Percentiles rank a stretch among this genome's conserved stretches.
These are phyloP conservation scores for Hapalemur alaotrensis DNA, from an alignment of 2,797 vertebrate species.

Conservation along the genomic window DNA sequence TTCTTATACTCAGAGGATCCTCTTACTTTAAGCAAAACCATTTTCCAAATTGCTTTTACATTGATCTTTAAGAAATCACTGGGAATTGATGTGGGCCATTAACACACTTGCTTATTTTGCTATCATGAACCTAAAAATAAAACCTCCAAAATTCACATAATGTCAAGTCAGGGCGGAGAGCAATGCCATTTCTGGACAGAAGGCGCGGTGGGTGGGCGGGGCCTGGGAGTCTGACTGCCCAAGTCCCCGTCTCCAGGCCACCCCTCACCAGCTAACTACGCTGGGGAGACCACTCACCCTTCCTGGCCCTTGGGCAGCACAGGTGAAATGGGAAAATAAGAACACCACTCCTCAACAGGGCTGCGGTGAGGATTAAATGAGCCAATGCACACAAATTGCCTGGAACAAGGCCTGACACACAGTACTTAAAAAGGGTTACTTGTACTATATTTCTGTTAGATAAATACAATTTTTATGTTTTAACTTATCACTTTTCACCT, in stretches of 20 bases:
- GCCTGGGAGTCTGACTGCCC: background rate
- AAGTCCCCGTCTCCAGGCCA: background rate
- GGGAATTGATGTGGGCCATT: slow-evolving; percentile 17
- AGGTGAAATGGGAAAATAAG: background rate
- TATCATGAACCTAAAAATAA: background rate
- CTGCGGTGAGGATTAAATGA: background rate
- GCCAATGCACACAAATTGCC: background rate
- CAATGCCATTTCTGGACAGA: background rate
- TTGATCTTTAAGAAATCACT: background rate
- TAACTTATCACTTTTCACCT: background rate
- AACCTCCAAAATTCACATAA: background rate
- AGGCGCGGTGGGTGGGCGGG: background rate
- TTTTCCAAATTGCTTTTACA: slow-evolving; percentile 24
- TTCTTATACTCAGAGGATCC: background rate
- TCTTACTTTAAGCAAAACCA: background rate
- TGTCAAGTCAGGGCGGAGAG: background rate
- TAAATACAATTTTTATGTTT: slow-evolving; percentile 3
- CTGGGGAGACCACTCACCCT: background rate
- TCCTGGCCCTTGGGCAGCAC: background rate
- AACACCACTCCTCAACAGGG: background rate
- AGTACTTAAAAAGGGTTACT: background rate
- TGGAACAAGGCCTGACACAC: background rate
- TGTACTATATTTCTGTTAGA: background rate
- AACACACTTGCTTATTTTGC: slow-evolving; percentile 27
- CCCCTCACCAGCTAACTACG: background rate